These are phyloP conservation scores for Plusia festucae DNA, from an alignment of 2,888 invertebrate genomes.

Conservation along the genomic window DNA sequence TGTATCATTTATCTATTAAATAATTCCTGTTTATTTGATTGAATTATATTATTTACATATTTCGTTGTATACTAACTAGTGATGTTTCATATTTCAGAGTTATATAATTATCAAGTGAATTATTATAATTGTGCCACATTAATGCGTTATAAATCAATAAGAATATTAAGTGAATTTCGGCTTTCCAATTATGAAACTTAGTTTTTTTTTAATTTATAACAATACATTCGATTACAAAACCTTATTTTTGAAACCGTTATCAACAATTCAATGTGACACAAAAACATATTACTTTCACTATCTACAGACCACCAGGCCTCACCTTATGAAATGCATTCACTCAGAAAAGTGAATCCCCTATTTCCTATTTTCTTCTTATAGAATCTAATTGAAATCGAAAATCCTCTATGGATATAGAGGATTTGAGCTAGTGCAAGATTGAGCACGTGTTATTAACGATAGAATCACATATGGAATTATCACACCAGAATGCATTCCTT, in stretches of 20 bases:
- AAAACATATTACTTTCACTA: neutral
- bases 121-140: no score
- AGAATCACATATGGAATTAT: neutral
- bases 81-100: neutral
- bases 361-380: constrained; percentile 7
- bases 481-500: constrained; percentile 24
- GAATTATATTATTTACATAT: neutral
- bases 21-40: neutral
- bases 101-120: no score
- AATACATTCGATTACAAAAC: neutral
- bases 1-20: constrained; percentile 12
- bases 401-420: constrained; percentile 11
- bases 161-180: no score
- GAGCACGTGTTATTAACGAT: constrained; percentile 7
- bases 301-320: neutral
- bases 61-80: neutral
- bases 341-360: neutral
- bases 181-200: no score
- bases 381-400: constrained; percentile 16
- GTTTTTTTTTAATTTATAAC: no score
- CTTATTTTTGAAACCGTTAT: neutral
- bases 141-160: no score
- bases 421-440: neutral
- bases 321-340: neutral
- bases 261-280: neutral